These are phyloP conservation scores for Meriones unguiculatus DNA, from an alignment of 2,113 vertebrate species.

Conservation along the genomic window DNA sequence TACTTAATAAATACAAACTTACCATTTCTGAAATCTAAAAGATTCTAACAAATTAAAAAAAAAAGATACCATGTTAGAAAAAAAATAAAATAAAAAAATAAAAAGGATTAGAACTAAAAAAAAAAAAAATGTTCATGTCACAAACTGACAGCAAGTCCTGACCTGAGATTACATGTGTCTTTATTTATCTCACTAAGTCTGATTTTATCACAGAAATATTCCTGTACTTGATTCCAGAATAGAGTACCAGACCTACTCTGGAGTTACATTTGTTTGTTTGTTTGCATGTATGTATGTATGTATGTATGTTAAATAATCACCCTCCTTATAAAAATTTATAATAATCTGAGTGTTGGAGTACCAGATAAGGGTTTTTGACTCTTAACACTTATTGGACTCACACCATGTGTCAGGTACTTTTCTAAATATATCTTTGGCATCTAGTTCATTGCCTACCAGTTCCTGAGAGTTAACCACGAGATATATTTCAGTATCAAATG, in stretches of 20 bases:
- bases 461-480: neutral
- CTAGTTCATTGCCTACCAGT: neutral
- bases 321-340: constrained; percentile 26
- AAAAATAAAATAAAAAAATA: no score
- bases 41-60: constrained; percentile 8
- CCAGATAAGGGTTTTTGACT: neutral
- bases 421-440: neutral
- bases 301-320: neutral
- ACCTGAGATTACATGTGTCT: neutral
- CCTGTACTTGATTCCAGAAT: neutral
- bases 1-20: constrained; percentile 28
- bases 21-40: constrained; percentile 40
- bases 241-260: neutral
- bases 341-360: neutral
- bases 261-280: neutral
- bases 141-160: constrained; percentile 22
- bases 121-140: neutral
- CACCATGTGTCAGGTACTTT: neutral
- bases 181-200: constrained; percentile 13
- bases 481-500: neutral
- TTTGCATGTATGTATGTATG: neutral
- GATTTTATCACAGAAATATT: constrained; percentile 53
- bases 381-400: neutral
- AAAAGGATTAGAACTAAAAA: no score
- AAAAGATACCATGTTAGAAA: no score